These are phyloP conservation scores for Cepaea hortensis DNA, from an alignment of 2,888 invertebrate species.

Conservation along the genomic window DNA sequence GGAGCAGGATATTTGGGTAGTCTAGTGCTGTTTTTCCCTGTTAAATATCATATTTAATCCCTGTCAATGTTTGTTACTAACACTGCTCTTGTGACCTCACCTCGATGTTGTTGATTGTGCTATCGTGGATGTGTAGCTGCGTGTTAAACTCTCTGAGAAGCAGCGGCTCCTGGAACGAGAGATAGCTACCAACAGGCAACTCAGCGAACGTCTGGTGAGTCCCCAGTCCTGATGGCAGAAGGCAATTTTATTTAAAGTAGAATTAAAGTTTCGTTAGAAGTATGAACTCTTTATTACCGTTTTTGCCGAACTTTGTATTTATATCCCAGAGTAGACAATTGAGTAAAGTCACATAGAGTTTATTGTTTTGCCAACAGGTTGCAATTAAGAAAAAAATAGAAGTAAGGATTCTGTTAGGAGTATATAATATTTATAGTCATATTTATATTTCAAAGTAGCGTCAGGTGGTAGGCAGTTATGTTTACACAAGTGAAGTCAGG, in stretches of 20 bases:
- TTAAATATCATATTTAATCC: not conserved
- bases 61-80: conserved; percentile 19
- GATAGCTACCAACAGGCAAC: conserved; percentile 67
- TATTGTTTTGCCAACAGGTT: no score
- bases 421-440: no score
- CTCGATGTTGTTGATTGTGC: conserved; percentile 42
- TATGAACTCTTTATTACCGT: no score
- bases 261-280: no score
- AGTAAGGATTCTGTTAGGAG: no score
- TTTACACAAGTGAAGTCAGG: no score
- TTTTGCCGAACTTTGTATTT: no score
- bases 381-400: no score
- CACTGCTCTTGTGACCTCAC: conserved; percentile 30
- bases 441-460: no score
- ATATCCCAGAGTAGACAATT: no score
- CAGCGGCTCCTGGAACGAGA: conserved; percentile 71
- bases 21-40: not conserved
- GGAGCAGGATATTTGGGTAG: not conserved
- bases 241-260: not conserved
- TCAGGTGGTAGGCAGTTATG: no score
- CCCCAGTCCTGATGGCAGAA: not conserved
- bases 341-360: no score
- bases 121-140: conserved; percentile 62
- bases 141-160: conserved; percentile 66
- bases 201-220: conserved; percentile 72